Base-by-base conservation (phyloP, 2,888 invertebrate genomes). In the Unio delphinus region DNA sequence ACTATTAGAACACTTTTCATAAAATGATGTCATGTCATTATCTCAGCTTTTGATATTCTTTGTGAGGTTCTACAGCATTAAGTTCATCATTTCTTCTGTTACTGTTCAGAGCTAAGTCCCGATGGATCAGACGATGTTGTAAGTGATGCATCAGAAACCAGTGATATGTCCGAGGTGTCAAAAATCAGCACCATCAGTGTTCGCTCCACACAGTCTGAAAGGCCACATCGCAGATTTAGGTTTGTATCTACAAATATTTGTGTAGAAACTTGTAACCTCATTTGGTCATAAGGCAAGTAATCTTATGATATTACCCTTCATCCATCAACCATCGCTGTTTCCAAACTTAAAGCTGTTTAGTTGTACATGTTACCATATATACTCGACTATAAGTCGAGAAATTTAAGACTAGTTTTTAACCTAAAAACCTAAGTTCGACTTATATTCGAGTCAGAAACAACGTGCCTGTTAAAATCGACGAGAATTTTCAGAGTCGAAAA, bases 121-220 rank as follows among this genome's bases (percentile, higher is more conserved):
- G n/a, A n/a, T n/a, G n/a, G n/a, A n/a, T n/a, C n/a, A n/a, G n/a
- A n/a, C n/a, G n/a, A n/a, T n/a, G n/a, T n/a, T n/a, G n/a, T n/a
- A n/a, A n/a, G n/a, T n/a, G n/a, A n/a, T n/a, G n/a, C n/a, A n/a
- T n/a, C n/a, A n/a, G n/a, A n/a, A n/a, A n/a, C n/a, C n/a, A n/a
- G n/a, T n/a, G 90, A 90, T 75, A 88, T 90, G 83, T 90, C 90
- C 3, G 90, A 90, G 73, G 95, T 94, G 72, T 89, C 89, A 26
- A 88, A 88, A 80, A 86, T 89, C 78, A 87, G 87, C 82, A 88
- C 87, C 15, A 84, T 88, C 74, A 93, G 96, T 83, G 95, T 97
- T 83, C 95, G 96, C 91, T 97, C 97, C 85, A 98, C 97, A 81
- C 97, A 97, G 92, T 96, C 96, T 75, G 98, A 97, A 91, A 92